Percentiles rank a stretch among this genome's conserved stretches.
phyloP scores from a whole-genome alignment of 1,140 invertebrate genomes.

The Cydia strobilella region DNA sequence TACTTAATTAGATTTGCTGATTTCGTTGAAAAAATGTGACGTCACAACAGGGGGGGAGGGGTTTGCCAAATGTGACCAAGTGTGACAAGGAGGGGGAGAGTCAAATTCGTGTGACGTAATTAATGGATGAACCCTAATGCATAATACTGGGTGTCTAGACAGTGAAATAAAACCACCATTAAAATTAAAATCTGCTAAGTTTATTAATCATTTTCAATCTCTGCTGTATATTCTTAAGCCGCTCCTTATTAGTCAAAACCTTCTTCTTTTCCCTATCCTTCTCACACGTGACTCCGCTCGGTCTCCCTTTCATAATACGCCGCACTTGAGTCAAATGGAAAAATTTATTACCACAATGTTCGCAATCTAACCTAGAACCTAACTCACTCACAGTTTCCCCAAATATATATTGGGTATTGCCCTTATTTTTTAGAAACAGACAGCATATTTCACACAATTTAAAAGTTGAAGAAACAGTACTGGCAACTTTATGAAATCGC shows the following conservation, averaged over 20 bases:
- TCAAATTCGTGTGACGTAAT: too few relatives aligned
- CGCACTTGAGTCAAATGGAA: conserved; percentile 40
- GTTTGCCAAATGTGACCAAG: too few relatives aligned
- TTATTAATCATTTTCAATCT: conserved; percentile 32
- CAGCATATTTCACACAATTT: conserved; percentile 42
- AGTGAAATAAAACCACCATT: not conserved
- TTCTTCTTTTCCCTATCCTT: conserved; percentile 27
- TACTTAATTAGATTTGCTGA: too few relatives aligned
- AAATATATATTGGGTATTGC: conserved; percentile 35
- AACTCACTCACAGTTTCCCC: conserved; percentile 22
- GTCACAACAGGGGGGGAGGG: too few relatives aligned
- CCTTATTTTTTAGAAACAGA: conserved; percentile 35
- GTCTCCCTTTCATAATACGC: conserved; percentile 21
- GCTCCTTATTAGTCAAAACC: conserved; percentile 19
- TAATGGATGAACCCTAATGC: too few relatives aligned
- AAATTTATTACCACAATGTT: conserved; percentile 38
- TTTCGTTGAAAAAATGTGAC: too few relatives aligned
- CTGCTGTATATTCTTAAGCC: conserved; percentile 33
- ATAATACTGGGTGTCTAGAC: too few relatives aligned
- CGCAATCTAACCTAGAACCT: conserved; percentile 33
- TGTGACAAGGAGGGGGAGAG: too few relatives aligned
- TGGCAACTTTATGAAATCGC: not conserved
- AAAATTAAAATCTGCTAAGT: conserved; percentile 28
- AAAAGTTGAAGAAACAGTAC: not conserved
- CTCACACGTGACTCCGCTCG: conserved; percentile 36